Evolutionary conservation across 2,113 vertebrate species (phyloP).

Genomic region (Alosa alosa): DNA sequence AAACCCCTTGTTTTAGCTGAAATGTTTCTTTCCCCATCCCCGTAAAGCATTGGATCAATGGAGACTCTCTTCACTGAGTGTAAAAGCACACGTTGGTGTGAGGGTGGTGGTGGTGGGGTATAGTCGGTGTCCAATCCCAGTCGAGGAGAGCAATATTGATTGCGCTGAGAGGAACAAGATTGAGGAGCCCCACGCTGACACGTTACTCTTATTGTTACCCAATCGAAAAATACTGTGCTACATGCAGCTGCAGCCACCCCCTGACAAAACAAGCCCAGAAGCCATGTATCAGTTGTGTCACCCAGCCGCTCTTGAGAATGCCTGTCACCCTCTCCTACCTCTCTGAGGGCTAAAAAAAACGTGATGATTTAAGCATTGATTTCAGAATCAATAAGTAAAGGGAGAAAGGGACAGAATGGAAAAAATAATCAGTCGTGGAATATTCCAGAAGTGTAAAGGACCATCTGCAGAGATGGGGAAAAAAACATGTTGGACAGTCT

Average conservation of each 20-base stretch:
- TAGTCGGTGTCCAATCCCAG: background rate
- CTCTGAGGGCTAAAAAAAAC: background rate
- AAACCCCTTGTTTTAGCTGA: background rate
- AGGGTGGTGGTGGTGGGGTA: slow-evolving; percentile 20
- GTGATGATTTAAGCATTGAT: background rate
- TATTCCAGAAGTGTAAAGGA: background rate
- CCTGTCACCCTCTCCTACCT: background rate
- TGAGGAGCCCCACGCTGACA: slow-evolving; percentile 62
- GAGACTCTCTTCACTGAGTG: slow-evolving; percentile 52
- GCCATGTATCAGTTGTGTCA: slow-evolving; percentile 7
- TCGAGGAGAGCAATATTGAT: slow-evolving; percentile 61
- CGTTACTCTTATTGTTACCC: slow-evolving; percentile 58
- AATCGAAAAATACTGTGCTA: background rate
- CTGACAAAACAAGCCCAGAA: background rate
- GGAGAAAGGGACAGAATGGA: background rate
- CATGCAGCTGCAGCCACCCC: background rate
- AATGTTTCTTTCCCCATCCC: slow-evolving; percentile 41
- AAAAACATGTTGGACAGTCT: background rate
- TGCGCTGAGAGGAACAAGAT: slow-evolving; percentile 68
- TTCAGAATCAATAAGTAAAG: background rate
- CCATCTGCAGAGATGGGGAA: background rate
- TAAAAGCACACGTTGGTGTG: slow-evolving; percentile 35
- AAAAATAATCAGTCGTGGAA: background rate
- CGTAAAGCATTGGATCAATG: slow-evolving; percentile 59
- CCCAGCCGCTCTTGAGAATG: background rate